A percentile compares a stretch with the other conserved stretches of the same genome.
Evolutionary conservation across 2,888 invertebrate species (phyloP).

Genomic region (Synergus japonicus): DNA sequence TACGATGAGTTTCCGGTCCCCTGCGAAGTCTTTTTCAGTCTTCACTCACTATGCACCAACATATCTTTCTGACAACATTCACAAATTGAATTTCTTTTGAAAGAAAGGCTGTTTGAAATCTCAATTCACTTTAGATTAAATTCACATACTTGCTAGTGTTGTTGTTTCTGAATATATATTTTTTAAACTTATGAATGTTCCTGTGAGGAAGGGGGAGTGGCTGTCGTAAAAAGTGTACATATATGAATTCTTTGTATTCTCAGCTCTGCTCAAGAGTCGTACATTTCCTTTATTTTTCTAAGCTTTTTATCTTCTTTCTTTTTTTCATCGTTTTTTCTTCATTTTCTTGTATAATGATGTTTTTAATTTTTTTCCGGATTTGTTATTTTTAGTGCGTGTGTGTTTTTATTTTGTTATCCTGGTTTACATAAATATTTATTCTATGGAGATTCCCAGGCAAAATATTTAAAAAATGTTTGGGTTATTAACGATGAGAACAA

Average conservation of each 20-base stretch:
- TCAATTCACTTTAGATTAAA: too few relatives aligned
- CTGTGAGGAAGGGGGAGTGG: too few relatives aligned
- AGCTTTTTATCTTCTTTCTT: not conserved
- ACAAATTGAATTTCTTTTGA: not conserved
- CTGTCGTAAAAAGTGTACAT: not conserved
- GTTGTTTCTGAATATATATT: too few relatives aligned
- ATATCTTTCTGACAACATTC: not conserved
- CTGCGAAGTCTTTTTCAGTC: not conserved
- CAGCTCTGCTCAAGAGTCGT: not conserved
- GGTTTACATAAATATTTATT: not conserved
- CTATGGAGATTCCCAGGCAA: not conserved
- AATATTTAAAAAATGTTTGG: not conserved
- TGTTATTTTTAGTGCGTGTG: not conserved
- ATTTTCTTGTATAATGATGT: not conserved
- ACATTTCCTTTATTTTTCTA: not conserved
- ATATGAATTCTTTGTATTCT: not conserved
- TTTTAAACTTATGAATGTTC: too few relatives aligned
- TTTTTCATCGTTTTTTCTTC: not conserved
- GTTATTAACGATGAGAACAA: not conserved
- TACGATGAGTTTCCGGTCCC: slow-evolving; percentile 3
- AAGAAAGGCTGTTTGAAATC: not conserved
- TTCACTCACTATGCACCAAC: not conserved
- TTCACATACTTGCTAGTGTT: too few relatives aligned
- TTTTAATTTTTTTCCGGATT: not conserved
- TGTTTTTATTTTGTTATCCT: not conserved